Evolutionary conservation across 2,797 vertebrate species (phyloP).

Genomic region (Huso huso): DNA sequence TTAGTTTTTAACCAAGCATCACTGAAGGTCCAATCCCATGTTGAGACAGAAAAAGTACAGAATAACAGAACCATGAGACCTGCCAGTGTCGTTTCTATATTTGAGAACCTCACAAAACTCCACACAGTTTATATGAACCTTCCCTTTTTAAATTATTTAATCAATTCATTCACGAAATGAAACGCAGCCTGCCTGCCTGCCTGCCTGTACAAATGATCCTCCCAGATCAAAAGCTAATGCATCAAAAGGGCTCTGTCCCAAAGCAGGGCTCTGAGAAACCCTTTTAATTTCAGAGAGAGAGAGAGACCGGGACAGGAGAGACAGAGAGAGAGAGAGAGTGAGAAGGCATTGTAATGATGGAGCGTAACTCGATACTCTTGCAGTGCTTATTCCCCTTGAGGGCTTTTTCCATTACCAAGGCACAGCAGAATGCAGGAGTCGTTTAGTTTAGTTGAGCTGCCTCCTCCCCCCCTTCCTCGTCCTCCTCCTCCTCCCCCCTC

Average conservation of each 20-base stretch:
- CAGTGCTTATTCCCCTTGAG: constrained; percentile 68
- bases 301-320: background rate
- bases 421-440: constrained; percentile 54
- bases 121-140: too few species aligned
- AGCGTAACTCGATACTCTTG: constrained; percentile 68
- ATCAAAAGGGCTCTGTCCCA: too few species aligned
- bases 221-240: too few species aligned
- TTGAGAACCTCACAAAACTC: background rate
- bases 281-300: constrained; percentile 5
- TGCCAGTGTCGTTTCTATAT: background rate
- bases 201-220: too few species aligned
- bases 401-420: constrained; percentile 76
- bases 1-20: too few species aligned
- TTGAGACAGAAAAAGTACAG: too few species aligned
- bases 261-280: too few species aligned
- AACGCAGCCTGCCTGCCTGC: constrained; percentile 11
- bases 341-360: constrained; percentile 56
- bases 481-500: background rate
- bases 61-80: constrained; percentile 10
- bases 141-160: too few species aligned
- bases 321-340: constrained; percentile 27
- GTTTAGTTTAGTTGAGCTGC: constrained; percentile 51
- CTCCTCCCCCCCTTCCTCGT: constrained; percentile 10
- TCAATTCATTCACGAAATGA: too few species aligned
- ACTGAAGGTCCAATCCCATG: too few species aligned